phyloP scores from a whole-genome alignment of 64 coral and sea anemone species.

The Porites lutea region DNA sequence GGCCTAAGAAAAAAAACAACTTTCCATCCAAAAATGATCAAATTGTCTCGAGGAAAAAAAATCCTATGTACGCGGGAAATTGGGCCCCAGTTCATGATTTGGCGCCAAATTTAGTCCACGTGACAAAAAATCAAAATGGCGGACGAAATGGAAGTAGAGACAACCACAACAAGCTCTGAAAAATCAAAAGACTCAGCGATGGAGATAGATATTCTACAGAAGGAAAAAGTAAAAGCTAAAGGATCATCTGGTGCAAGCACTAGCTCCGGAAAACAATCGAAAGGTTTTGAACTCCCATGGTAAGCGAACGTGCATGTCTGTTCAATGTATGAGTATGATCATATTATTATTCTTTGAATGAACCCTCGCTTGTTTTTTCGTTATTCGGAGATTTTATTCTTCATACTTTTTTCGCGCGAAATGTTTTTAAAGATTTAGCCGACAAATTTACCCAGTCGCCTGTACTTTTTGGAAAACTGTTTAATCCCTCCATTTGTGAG shows the following conservation, averaged over 20 bases:
- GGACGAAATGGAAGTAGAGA: constrained; percentile 64
- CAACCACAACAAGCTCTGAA: background rate
- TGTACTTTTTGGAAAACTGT: too few species aligned
- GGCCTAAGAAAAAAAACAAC: too few species aligned
- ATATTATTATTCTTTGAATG: too few species aligned
- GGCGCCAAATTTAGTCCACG: constrained; percentile 63
- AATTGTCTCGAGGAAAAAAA: background rate
- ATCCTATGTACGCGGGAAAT: background rate
- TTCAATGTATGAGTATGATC: background rate
- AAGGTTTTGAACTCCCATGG: constrained; percentile 92
- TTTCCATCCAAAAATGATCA: too few species aligned
- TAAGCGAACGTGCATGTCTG: constrained; percentile 30
- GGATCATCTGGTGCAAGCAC: constrained; percentile 27
- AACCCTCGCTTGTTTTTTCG: too few species aligned
- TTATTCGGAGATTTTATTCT: background rate
- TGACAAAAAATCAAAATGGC: constrained; percentile 68
- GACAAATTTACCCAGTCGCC: too few species aligned
- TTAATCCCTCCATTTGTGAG: too few species aligned
- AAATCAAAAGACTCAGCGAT: constrained; percentile 52
- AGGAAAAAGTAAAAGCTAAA: constrained; percentile 33
- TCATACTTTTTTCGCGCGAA: background rate
- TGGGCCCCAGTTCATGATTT: constrained; percentile 42
- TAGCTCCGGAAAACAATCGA: constrained; percentile 65
- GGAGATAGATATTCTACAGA: constrained; percentile 59
- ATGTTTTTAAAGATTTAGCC: background rate